A percentile compares a stretch with the other conserved stretches of the same genome.
These are phyloP conservation scores for Adelges cooleyi DNA, from an alignment of 1,140 invertebrate species.

Conservation along the genomic window DNA sequence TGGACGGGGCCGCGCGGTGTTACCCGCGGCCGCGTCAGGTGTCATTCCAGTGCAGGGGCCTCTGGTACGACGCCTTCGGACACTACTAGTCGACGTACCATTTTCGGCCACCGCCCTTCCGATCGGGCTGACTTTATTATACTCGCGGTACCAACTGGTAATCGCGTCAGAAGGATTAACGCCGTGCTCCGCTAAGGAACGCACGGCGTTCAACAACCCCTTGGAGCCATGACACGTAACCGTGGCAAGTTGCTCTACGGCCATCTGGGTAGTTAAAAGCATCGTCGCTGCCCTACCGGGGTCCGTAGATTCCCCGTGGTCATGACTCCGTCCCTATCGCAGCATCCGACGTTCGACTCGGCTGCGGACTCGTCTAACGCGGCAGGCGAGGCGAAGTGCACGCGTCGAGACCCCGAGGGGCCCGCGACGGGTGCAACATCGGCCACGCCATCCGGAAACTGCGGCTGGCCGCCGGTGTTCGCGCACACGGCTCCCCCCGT, in stretches of 20 bases:
- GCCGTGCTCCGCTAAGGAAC: background rate
- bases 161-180: background rate
- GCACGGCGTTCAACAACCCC: too few species aligned
- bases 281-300: background rate
- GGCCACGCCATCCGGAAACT: background rate
- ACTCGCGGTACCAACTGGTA: too few species aligned
- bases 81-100: background rate
- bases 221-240: background rate
- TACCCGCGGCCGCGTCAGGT: too few species aligned
- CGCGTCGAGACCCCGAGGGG: too few species aligned
- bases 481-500: too few species aligned
- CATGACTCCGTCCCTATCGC: too few species aligned
- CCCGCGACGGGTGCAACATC: background rate
- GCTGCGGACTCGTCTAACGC: too few species aligned
- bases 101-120: background rate
- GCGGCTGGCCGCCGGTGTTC: too few species aligned
- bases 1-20: conserved; percentile 29
- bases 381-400: too few species aligned
- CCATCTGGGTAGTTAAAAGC: background rate
- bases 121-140: too few species aligned
- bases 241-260: background rate
- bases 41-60: too few species aligned
- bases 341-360: background rate
- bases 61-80: too few species aligned
- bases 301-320: background rate